These are phyloP conservation scores for Drosophila multiciliata DNA, from an alignment of 2,888 invertebrate genomes.

Conservation along the genomic window DNA sequence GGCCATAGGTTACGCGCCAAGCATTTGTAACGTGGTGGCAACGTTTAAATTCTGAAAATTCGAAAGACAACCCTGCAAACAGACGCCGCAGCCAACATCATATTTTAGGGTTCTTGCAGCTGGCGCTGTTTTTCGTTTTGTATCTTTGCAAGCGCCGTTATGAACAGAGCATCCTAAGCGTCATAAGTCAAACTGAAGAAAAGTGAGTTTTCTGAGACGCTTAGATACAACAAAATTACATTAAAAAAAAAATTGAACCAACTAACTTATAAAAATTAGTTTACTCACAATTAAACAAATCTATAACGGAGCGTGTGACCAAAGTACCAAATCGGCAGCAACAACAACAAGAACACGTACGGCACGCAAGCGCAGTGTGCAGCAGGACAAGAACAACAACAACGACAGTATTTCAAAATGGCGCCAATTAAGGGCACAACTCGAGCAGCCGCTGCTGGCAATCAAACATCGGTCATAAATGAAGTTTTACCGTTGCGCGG, in stretches of 20 bases:
- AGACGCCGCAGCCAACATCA: slow-evolving; percentile 67
- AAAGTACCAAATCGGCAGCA: slow-evolving; percentile 24
- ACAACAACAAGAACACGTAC: slow-evolving; percentile 15
- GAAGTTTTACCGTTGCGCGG: slow-evolving; percentile 73
- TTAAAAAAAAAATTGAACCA: slow-evolving; percentile 11
- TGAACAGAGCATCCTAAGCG: slow-evolving; percentile 70
- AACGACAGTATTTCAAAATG: slow-evolving; percentile 76
- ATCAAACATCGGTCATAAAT: slow-evolving; percentile 41
- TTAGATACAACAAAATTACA: slow-evolving; percentile 20
- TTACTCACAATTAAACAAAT: slow-evolving; percentile 27
- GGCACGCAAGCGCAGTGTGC: slow-evolving; percentile 36
- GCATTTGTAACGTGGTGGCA: slow-evolving; percentile 30
- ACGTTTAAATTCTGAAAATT: neutral
- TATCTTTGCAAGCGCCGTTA: slow-evolving; percentile 78
- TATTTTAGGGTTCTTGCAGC: slow-evolving; percentile 46
- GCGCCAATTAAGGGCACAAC: slow-evolving; percentile 82
- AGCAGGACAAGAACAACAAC: slow-evolving; percentile 50
- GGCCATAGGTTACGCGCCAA: neutral
- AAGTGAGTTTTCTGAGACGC: slow-evolving; percentile 54
- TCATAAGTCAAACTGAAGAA: slow-evolving; percentile 56
- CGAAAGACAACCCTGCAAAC: slow-evolving; percentile 42
- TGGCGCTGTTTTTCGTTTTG: slow-evolving; percentile 72
- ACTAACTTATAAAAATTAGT: slow-evolving; percentile 18
- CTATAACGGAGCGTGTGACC: slow-evolving; percentile 15
- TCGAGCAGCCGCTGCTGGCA: slow-evolving; percentile 68